A percentile compares a stretch with the other conserved stretches of the same genome.
Evolutionary conservation across 2,113 vertebrate species (phyloP).

Genomic region (Chloropsis hardwickii): DNA sequence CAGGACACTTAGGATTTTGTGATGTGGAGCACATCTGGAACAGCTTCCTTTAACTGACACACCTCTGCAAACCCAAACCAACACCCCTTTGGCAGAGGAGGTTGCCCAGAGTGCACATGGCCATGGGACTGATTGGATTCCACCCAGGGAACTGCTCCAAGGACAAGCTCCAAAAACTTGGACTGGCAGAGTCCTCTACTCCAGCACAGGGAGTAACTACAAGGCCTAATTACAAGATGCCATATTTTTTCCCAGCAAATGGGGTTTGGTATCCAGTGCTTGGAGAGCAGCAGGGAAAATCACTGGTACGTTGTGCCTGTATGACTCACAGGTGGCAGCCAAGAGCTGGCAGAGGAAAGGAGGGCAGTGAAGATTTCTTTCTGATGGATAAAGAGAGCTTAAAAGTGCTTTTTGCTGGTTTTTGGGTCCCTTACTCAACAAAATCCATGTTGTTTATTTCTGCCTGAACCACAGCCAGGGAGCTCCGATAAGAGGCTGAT

Average conservation of each 20-base stretch:
- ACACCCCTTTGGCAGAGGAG: not conserved
- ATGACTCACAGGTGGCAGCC: conserved; percentile 17
- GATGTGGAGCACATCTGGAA: not conserved
- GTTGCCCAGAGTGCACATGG: rapidly evolving
- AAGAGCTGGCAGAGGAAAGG: conserved; percentile 14
- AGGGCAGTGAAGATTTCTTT: not conserved
- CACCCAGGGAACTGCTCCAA: not conserved
- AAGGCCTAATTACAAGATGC: not conserved
- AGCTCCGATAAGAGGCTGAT: not conserved
- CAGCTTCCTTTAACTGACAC: not conserved
- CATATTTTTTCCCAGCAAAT: not conserved
- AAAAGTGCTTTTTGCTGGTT: not conserved
- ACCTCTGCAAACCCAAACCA: not conserved
- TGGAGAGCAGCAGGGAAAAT: not conserved
- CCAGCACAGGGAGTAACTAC: not conserved
- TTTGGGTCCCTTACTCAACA: not conserved
- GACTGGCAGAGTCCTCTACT: not conserved
- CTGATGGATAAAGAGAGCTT: not conserved
- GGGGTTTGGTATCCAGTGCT: not conserved
- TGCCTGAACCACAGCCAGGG: not conserved
- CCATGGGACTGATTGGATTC: rapidly evolving
- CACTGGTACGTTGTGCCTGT: not conserved
- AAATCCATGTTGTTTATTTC: not conserved
- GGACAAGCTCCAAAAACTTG: not conserved
- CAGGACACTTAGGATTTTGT: not conserved